These are phyloP conservation scores for Paramormyrops kingsleyae DNA, from an alignment of 2,113 vertebrate species.

Conservation along the genomic window DNA sequence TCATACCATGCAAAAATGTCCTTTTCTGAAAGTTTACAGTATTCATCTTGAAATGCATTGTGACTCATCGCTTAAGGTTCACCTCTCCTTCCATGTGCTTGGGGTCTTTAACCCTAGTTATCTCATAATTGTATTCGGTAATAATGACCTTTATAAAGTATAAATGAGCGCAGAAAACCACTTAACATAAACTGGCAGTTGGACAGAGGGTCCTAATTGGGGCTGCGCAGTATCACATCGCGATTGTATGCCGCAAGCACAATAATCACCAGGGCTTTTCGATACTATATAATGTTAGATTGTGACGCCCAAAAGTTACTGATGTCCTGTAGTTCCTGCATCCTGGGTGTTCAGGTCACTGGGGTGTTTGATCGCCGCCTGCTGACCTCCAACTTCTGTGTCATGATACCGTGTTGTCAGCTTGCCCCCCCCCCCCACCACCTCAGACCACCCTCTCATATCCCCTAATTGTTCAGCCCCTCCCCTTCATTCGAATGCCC, in stretches of 20 bases:
- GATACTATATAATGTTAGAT: too few relatives aligned
- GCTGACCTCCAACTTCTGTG: neutral
- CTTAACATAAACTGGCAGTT: neutral
- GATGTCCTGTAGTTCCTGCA: neutral
- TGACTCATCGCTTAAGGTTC: conserved; percentile 28
- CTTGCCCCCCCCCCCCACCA: neutral
- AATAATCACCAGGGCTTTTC: too few relatives aligned
- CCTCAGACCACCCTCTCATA: neutral
- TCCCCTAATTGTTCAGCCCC: conserved; percentile 3
- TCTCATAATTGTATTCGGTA: neutral
- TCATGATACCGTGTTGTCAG: neutral
- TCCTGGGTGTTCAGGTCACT: neutral
- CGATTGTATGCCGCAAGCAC: too few relatives aligned
- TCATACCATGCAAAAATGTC: neutral
- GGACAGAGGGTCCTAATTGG: neutral
- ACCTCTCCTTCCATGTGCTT: neutral
- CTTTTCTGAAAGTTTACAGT: neutral
- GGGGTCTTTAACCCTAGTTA: neutral
- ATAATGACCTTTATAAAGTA: neutral
- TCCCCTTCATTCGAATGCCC: conserved; percentile 43
- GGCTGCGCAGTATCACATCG: neutral
- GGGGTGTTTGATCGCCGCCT: neutral
- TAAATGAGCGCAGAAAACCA: neutral
- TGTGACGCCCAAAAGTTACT: too few relatives aligned
- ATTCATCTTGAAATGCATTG: neutral